Evolutionary conservation across 1,140 invertebrate species (phyloP).

Genomic region (Platyscapa corneri): DNA sequence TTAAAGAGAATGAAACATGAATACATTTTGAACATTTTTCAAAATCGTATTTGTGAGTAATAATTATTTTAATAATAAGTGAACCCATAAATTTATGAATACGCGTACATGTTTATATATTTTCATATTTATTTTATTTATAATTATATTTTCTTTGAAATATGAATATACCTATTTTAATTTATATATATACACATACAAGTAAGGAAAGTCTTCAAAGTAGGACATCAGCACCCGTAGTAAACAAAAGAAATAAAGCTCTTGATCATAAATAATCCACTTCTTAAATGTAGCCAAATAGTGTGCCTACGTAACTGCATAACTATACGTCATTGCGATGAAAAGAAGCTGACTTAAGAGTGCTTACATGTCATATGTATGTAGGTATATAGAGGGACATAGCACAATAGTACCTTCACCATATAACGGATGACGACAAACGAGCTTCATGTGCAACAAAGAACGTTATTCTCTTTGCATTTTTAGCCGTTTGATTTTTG

Average conservation of each 20-base stretch:
- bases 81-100: too few relatives aligned
- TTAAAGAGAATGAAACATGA: too few relatives aligned
- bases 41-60: too few relatives aligned
- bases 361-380: too few relatives aligned
- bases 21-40: too few relatives aligned
- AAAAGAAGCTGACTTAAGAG: not conserved
- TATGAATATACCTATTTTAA: too few relatives aligned
- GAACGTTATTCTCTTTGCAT: not conserved
- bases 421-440: constrained; percentile 24
- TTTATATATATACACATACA: not conserved
- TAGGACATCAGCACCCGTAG: constrained; percentile 29
- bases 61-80: too few relatives aligned
- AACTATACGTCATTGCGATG: not conserved
- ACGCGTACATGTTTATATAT: too few relatives aligned
- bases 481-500: constrained; percentile 31
- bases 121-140: too few relatives aligned
- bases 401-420: not conserved
- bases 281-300: constrained; percentile 34
- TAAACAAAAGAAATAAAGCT: not conserved
- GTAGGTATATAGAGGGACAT: too few relatives aligned
- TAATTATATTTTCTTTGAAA: too few relatives aligned
- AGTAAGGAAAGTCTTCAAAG: not conserved
- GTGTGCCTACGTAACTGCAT: not conserved
- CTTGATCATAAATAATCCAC: constrained; percentile 38
- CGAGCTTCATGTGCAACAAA: constrained; percentile 21